A percentile compares a stretch with the other conserved stretches of the same genome.
Evolutionary conservation across 2,113 vertebrate species (phyloP).

Genomic region (Anguilla rostrata): DNA sequence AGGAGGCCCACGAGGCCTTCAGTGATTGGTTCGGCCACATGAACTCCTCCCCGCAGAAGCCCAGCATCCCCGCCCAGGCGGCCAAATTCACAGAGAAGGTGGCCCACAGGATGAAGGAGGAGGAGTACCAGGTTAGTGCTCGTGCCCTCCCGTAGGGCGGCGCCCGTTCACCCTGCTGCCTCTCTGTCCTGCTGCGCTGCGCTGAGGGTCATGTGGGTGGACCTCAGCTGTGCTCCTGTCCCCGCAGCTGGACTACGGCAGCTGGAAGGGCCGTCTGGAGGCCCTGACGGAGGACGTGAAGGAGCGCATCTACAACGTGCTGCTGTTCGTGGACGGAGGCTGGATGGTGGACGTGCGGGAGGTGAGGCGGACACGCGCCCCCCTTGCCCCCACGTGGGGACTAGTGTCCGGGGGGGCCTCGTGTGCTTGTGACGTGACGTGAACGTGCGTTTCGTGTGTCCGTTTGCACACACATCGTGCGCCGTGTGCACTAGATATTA

Average conservation of each 20-base stretch:
- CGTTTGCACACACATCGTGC: too few relatives aligned
- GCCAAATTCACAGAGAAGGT: constrained; percentile 92
- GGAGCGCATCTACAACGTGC: constrained; percentile 95
- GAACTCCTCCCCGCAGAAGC: constrained; percentile 86
- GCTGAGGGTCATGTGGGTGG: not conserved
- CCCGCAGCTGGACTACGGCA: constrained; percentile 76
- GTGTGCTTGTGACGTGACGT: too few relatives aligned
- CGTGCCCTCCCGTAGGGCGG: too few relatives aligned
- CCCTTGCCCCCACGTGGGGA: too few relatives aligned
- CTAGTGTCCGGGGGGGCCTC: too few relatives aligned
- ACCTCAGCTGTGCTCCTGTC: not conserved
- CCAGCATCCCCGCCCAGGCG: constrained; percentile 70
- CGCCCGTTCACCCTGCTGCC: too few relatives aligned
- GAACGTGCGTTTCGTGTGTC: too few relatives aligned
- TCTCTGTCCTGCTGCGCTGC: not conserved
- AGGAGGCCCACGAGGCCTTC: constrained; percentile 97
- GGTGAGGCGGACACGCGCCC: constrained; percentile 62
- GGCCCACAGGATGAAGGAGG: constrained; percentile 92
- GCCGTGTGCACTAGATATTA: too few relatives aligned
- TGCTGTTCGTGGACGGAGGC: constrained; percentile 94
- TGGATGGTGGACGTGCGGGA: constrained; percentile 97
- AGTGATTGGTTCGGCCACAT: constrained; percentile 96
- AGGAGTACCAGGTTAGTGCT: constrained; percentile 84
- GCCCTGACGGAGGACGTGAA: constrained; percentile 89
- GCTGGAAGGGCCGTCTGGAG: constrained; percentile 86